Percentiles rank a stretch among this genome's conserved stretches.
Evolutionary conservation across 2,888 invertebrate genomes (phyloP).

Genomic region (Lamellibrachia columna): DNA sequence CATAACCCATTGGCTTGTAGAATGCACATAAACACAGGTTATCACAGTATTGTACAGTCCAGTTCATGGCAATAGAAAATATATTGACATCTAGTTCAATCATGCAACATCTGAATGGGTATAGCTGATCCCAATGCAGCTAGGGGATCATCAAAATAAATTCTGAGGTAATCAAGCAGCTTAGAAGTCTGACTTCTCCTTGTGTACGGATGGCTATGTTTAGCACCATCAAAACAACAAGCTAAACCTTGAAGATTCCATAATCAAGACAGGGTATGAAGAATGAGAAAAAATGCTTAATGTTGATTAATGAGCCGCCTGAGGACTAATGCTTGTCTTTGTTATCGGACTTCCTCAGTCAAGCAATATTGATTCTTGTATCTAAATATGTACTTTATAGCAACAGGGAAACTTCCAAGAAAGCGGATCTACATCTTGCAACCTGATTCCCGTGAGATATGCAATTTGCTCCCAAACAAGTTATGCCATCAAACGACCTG

Average conservation of each 20-base stretch:
- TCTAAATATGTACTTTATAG: slow-evolving; percentile 11
- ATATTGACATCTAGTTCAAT: neutral
- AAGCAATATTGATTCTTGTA: neutral
- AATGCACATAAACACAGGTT: neutral
- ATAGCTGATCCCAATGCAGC: neutral
- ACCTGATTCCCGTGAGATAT: slow-evolving; percentile 12
- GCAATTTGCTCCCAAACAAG: neutral
- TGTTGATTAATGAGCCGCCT: neutral
- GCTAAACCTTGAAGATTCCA: neutral
- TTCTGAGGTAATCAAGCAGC: neutral
- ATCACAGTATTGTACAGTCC: neutral
- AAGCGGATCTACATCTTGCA: slow-evolving; percentile 12
- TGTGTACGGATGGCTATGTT: neutral
- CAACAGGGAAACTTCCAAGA: slow-evolving; percentile 5
- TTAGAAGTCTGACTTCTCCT: neutral
- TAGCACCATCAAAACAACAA: neutral
- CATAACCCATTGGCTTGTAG: neutral
- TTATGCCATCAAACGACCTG: neutral
- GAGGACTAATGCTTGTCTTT: neutral
- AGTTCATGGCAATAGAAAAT: neutral
- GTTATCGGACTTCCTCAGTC: neutral
- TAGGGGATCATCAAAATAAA: neutral
- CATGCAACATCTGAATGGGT: neutral
- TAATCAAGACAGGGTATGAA: neutral
- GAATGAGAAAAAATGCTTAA: neutral